phyloP scores from a whole-genome alignment of 1,140 invertebrate genomes.

The Drosophila santomea region DNA sequence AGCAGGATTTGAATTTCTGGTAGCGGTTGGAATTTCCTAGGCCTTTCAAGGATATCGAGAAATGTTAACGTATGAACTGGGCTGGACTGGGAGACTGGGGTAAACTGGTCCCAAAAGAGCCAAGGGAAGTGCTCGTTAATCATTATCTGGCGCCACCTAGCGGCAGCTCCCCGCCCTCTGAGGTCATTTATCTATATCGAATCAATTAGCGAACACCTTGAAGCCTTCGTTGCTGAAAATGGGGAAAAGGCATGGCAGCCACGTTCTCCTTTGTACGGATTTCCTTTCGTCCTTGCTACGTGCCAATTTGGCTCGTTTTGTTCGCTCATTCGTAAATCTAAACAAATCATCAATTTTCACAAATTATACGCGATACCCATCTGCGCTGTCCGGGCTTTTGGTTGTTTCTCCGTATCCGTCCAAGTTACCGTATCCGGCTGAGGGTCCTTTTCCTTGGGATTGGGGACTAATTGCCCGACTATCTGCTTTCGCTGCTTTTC shows the following conservation, averaged over 20 bases:
- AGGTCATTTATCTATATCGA: slow-evolving; percentile 80
- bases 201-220: slow-evolving; percentile 78
- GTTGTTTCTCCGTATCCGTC: slow-evolving; percentile 11
- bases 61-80: slow-evolving; percentile 35
- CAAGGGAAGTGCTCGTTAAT: slow-evolving; percentile 56
- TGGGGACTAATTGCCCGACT: slow-evolving; percentile 67
- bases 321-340: slow-evolving; percentile 82
- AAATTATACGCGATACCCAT: slow-evolving; percentile 72
- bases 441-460: slow-evolving; percentile 21
- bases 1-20: slow-evolving; percentile 29
- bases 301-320: slow-evolving; percentile 82
- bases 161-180: slow-evolving; percentile 27
- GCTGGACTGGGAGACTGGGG: slow-evolving; percentile 2
- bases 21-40: slow-evolving; percentile 16
- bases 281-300: slow-evolving; percentile 59
- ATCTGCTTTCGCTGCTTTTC: slow-evolving; percentile 58
- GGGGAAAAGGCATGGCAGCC: slow-evolving; percentile 11
- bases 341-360: slow-evolving; percentile 84
- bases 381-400: background rate
- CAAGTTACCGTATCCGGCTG: slow-evolving; percentile 8
- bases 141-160: slow-evolving; percentile 65
- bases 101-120: background rate
- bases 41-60: background rate
- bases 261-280: slow-evolving; percentile 42
- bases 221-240: slow-evolving; percentile 24